Conservation (phyloP, 1,140 invertebrate genomes). For the Drosophila kurseongensis region DNA sequence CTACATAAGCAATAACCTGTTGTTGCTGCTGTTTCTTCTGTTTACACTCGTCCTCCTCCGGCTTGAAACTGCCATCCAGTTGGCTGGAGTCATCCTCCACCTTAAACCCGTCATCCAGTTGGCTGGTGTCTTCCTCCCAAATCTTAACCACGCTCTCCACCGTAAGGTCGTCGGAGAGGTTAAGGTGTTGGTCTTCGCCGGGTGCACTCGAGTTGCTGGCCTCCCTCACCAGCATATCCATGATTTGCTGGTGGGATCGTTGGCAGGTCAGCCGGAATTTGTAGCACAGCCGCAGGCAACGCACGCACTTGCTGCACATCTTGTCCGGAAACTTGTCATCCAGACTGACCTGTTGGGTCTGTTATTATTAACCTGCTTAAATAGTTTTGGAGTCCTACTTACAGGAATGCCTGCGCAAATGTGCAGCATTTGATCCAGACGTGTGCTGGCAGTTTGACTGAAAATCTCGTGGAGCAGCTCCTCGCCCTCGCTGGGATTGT, state of each 20-base stretch:
- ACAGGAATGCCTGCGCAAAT: constrained; percentile 72
- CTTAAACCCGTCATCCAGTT: constrained; percentile 38
- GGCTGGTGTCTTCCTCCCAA: constrained; percentile 53
- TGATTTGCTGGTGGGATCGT: constrained; percentile 67
- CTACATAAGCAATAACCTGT: constrained; percentile 5
- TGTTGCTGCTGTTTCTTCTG: not conserved
- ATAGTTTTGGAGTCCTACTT: not conserved
- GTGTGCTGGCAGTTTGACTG: constrained; percentile 84
- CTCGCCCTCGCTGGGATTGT: constrained; percentile 69
- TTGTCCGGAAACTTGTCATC: constrained; percentile 75
- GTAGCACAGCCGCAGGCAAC: constrained; percentile 51
- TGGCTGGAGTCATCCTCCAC: constrained; percentile 28
- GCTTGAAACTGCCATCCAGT: constrained; percentile 32
- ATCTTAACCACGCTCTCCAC: constrained; percentile 41
- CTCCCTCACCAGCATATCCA: constrained; percentile 57
- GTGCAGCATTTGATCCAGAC: constrained; percentile 85
- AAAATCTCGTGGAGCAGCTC: constrained; percentile 86
- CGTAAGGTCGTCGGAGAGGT: constrained; percentile 13
- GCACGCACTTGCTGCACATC: constrained; percentile 70
- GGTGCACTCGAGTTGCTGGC: constrained; percentile 7
- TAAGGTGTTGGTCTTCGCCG: constrained; percentile 11
- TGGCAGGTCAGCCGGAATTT: constrained; percentile 73
- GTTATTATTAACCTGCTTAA: not conserved
- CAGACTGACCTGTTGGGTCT: constrained; percentile 46
- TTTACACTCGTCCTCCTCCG: constrained; percentile 18